Percentiles rank a stretch among this genome's conserved stretches.
phyloP scores from a whole-genome alignment of 2,113 vertebrate genomes.

The Amphilophus citrinellus region DNA sequence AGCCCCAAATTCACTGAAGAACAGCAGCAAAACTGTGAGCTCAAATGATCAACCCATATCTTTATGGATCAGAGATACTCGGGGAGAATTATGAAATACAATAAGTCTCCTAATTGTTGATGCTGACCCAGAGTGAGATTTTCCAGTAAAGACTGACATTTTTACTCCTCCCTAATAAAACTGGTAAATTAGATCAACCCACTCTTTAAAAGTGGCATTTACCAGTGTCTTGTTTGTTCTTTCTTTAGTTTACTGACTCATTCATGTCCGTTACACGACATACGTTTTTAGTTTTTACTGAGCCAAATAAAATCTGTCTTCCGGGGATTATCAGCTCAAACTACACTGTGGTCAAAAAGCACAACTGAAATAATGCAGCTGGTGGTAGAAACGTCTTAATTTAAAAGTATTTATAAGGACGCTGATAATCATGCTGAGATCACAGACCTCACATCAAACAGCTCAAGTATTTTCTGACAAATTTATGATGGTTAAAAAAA shows the following conservation, averaged over 20 bases:
- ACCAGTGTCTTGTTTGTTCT: neutral
- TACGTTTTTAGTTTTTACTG: neutral
- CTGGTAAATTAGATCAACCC: too few species aligned
- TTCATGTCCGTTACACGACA: constrained; percentile 20
- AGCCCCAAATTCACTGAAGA: neutral
- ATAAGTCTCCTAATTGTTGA: neutral
- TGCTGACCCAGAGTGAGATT: too few species aligned
- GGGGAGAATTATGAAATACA: neutral
- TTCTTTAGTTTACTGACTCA: neutral
- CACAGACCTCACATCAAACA: neutral
- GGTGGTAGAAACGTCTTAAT: neutral
- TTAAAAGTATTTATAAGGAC: neutral
- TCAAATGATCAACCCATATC: neutral
- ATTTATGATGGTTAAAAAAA: neutral
- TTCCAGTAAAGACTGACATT: too few species aligned
- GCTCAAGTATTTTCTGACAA: neutral
- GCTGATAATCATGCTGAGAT: neutral
- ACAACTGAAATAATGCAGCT: neutral
- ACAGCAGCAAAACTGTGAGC: too few species aligned
- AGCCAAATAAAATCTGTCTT: neutral
- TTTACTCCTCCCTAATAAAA: too few species aligned
- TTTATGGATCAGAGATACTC: neutral
- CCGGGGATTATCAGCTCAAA: neutral
- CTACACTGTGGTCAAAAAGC: neutral
- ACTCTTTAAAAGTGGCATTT: neutral